Evolutionary conservation across 2,113 vertebrate genomes (phyloP).

Genomic region (Mugil cephalus): DNA sequence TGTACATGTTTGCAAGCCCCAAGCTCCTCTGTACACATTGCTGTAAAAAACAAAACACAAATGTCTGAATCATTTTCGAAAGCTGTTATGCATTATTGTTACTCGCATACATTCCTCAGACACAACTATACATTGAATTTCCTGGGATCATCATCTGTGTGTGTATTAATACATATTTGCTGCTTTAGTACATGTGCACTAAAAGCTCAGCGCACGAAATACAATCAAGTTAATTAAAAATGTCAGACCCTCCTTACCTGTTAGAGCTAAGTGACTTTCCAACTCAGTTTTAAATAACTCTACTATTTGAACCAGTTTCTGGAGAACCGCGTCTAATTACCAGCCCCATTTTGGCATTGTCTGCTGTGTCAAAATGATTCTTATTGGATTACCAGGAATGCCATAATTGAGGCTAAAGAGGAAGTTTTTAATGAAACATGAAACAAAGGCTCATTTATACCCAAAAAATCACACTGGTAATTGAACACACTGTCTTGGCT

Average conservation of each 20-base stretch:
- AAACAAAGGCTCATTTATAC: neutral
- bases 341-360: neutral
- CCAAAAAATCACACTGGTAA: neutral
- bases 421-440: neutral
- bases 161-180: too few species aligned
- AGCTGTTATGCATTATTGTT: too few species aligned
- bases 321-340: neutral
- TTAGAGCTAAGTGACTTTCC: neutral
- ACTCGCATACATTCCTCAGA: too few species aligned
- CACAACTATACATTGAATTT: too few species aligned
- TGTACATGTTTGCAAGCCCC: too few species aligned
- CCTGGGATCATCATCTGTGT: neutral
- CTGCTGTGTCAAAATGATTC: too few species aligned
- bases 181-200: neutral
- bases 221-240: neutral
- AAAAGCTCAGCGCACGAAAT: neutral
- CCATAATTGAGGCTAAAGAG: neutral
- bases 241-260: neutral
- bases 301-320: constrained; percentile 1
- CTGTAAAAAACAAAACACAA: too few species aligned
- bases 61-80: too few species aligned
- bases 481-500: neutral
- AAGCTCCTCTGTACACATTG: too few species aligned
- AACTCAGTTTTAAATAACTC: constrained; percentile 9
- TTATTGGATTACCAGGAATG: neutral